Evolutionary conservation across 2,797 vertebrate species (phyloP), one percentile per base, ranked within the genome.

Genomic region (Pangasius sanitwongsei): DNA sequence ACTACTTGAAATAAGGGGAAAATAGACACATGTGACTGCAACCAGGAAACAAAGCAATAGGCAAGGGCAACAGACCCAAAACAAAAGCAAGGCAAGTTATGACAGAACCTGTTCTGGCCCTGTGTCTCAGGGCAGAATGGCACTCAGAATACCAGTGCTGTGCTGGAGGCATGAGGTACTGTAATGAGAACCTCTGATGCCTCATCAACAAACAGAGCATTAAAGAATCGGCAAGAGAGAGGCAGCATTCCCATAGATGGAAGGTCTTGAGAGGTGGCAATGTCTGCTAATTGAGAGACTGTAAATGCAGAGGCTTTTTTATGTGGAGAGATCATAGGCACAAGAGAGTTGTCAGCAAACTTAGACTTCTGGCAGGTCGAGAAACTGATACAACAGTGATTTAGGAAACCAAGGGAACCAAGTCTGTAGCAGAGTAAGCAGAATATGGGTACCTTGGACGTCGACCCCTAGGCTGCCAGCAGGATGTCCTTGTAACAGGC

Each of bases 41-140:
- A 41, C 18, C 15, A 63, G 25, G 13, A 63, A 63, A 28, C 23
- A 63, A 63, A 44, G 37, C 18, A 53, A 81, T 81, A 23, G 23
- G 25, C 59, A 63, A 63, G 13, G 37, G 13, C 25, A 44, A 63
- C 41, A 8, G 41, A 83, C 48, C 37, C 37, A 83, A 48, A 63
- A 63, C 41, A 83, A 63, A 63, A 63, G 57, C 59, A 16, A 2
- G 81, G 59, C 81, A 63, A 83, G 81, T 44, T 63, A 25, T 63
- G 81, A 63, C 81, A 28, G 81, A 44, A 83, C 25, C 23, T 83
- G 23, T 61, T 61, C 80, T 82, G 57, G 81, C 37, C 59, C 13
- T 65, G 13, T 65, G 13, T 63, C 37, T 83, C 81, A 48, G 25
- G 25, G 59, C 37, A 83, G 81, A 83, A 83, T 48, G 78, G 6